Evolutionary conservation across 53 echinoderm and acorn worm genomes (phyloP), one percentile per base, ranked within the genome.

Genomic region (Paelopatides confundens): DNA sequence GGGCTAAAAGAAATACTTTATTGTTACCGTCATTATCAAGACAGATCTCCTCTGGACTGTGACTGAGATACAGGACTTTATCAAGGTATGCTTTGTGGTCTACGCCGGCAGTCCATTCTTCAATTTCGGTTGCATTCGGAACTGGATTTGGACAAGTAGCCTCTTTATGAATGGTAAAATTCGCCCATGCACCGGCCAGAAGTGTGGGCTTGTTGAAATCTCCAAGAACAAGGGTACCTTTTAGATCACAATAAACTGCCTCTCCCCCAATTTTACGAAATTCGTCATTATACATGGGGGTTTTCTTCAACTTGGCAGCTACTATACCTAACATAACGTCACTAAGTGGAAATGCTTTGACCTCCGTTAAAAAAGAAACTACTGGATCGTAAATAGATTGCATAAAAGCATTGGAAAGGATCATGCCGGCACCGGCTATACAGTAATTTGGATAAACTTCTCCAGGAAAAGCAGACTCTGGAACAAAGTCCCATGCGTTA

Each of bases 371-470:
- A 82, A 82, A 87, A 13, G 62, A 32, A 28, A 93, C 62, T 2
- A 86, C 89, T 29, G 77, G 76, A 2, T 87, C 63, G 52, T 93
- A 93, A 1, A 88, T 91, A 52, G 77, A 81, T 18, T 83, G 67
- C 2, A 96, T 68, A 18, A 94, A 94, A 1, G 79, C 67, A 23
- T 58, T 43, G 29, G 96, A 96, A 28, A 96, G 66, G 27, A 96
- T 89, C 54, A 93, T 92, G 0, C 96, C 96, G 3, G 96, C 96
- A 5, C 96, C 96, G 12, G 94, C 96, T 18, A 96, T 93, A 66
- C 96, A 96, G 62, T 93, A 94, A 17, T 91, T 89, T 0, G 96
- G 96, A 67, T 93, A 96, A 1, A 77, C 83, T 35, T 89, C 94
- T 15, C 81, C 87, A 5, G 70, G 5, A 76, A 78, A 96, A 35